Evolutionary conservation across 1,140 invertebrate genomes (phyloP).

Genomic region (Olivierus martensii): DNA sequence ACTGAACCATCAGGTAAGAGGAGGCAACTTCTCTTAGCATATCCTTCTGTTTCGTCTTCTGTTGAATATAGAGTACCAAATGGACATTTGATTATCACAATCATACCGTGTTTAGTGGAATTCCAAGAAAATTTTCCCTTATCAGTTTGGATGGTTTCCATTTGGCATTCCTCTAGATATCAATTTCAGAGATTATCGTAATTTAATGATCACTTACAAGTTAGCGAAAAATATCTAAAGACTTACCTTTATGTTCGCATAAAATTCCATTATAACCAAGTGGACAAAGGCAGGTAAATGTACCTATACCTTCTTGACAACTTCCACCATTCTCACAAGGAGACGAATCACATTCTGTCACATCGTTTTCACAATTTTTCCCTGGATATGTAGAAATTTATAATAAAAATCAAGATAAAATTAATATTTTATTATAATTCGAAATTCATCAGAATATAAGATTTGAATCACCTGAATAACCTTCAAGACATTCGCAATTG

Average conservation of each 20-base stretch:
- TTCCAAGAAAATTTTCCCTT: slow-evolving; percentile 26
- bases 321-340: slow-evolving; percentile 61
- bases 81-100: slow-evolving; percentile 22
- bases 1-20: slow-evolving; percentile 15
- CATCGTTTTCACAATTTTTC: slow-evolving; percentile 71
- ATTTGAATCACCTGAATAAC: slow-evolving; percentile 39
- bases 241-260: slow-evolving; percentile 43
- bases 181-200: too few species aligned
- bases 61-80: slow-evolving; percentile 16
- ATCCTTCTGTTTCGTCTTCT: slow-evolving; percentile 5
- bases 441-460: too few species aligned
- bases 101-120: slow-evolving; percentile 20
- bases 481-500: slow-evolving; percentile 68
- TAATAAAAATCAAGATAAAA: too few species aligned
- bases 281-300: slow-evolving; percentile 77
- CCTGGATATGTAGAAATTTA: slow-evolving; percentile 46
- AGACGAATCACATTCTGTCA: slow-evolving; percentile 65
- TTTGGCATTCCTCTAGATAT: slow-evolving; percentile 21
- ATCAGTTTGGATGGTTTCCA: slow-evolving; percentile 16
- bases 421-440: too few species aligned
- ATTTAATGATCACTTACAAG: too few species aligned
- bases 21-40: slow-evolving; percentile 16
- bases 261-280: slow-evolving; percentile 53
- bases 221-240: not conserved
- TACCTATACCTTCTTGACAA: slow-evolving; percentile 77